These are phyloP conservation scores for Cerastis rubricosa DNA, from an alignment of 2,888 invertebrate genomes.

Conservation along the genomic window DNA sequence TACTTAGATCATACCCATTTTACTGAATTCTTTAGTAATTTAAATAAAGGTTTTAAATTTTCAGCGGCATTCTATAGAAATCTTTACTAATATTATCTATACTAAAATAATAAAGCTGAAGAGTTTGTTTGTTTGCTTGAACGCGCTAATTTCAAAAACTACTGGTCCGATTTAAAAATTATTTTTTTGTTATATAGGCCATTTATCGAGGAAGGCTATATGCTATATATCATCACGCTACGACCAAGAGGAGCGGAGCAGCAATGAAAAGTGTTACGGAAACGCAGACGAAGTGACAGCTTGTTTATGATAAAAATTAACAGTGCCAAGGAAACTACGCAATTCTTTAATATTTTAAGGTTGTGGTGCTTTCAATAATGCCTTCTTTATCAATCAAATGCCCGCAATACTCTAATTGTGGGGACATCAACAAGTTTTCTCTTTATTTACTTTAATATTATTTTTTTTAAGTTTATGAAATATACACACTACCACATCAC, in stretches of 20 bases:
- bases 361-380: conserved; percentile 2
- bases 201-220: no score
- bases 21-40: background rate
- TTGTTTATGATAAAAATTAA: background rate
- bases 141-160: no score
- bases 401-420: background rate
- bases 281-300: no score
- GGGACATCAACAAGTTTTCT: background rate
- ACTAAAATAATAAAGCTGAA: no score
- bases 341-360: background rate
- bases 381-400: background rate
- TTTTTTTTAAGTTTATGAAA: background rate
- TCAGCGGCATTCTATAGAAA: background rate
- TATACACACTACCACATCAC: conserved; percentile 2
- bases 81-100: no score
- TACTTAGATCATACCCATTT: background rate
- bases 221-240: no score
- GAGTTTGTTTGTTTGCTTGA: no score
- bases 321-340: background rate
- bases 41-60: background rate
- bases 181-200: no score
- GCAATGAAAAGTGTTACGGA: no score
- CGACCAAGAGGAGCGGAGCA: no score
- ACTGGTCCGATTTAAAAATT: no score
- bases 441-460: background rate